Evolutionary conservation across 2,888 invertebrate genomes (phyloP).

Genomic region (Sesamia inferens): DNA sequence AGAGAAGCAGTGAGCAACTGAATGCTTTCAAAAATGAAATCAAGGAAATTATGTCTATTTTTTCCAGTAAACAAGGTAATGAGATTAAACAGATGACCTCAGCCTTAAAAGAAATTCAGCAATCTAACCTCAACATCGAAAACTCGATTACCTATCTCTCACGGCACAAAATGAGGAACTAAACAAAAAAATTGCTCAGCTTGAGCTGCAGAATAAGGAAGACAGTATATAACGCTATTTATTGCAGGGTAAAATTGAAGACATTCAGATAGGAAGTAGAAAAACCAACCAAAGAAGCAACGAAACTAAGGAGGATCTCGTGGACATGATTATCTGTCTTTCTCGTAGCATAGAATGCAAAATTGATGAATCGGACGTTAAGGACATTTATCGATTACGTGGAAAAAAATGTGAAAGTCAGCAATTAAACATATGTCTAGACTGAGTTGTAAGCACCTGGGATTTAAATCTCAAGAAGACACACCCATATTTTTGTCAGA

Average conservation of each 20-base stretch:
- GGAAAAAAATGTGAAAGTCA: background rate
- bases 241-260: background rate
- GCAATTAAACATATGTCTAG: background rate
- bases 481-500: conserved; percentile 7
- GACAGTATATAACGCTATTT: conserved; percentile 11
- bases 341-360: too few relatives aligned
- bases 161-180: too few relatives aligned
- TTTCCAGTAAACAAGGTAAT: too few relatives aligned
- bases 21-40: too few relatives aligned
- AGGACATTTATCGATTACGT: too few relatives aligned
- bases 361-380: too few relatives aligned
- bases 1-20: too few relatives aligned
- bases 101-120: too few relatives aligned
- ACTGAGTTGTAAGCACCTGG: conserved; percentile 9
- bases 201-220: background rate
- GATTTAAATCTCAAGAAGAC: conserved; percentile 8
- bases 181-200: background rate
- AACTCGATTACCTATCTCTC: too few relatives aligned
- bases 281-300: background rate
- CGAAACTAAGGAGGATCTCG: conserved; percentile 1
- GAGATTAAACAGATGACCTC: too few relatives aligned
- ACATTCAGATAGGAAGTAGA: background rate
- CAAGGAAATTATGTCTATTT: too few relatives aligned
- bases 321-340: conserved; percentile 8
- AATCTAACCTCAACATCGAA: too few relatives aligned